Conservation (phyloP, 2,888 invertebrate genomes). For the Melitaea athalia region DNA sequence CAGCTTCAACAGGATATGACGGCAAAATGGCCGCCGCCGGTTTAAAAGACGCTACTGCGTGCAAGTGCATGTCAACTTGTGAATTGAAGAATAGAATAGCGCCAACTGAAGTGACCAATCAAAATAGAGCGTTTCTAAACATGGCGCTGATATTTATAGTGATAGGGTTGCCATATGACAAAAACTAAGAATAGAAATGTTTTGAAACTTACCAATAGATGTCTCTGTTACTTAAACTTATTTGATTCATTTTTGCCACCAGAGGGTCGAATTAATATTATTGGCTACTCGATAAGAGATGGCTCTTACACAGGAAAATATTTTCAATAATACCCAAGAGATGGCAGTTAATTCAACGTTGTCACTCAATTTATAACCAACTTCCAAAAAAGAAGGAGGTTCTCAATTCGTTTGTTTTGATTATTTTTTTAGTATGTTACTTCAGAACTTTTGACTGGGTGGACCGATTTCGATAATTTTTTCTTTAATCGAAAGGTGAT, state of each 20-base stretch:
- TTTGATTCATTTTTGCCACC: background rate
- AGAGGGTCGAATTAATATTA: background rate
- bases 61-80: constrained; percentile 41
- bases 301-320: no score
- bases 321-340: no score
- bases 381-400: no score
- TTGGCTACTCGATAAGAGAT: background rate
- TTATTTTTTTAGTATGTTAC: no score
- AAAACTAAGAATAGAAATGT: background rate
- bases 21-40: constrained; percentile 69
- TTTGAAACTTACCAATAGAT: constrained; percentile 42
- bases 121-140: constrained; percentile 60
- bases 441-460: no score
- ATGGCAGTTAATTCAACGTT: no score
- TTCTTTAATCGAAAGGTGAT: no score
- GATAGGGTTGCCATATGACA: constrained; percentile 57
- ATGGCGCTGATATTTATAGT: constrained; percentile 66
- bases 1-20: constrained; percentile 41
- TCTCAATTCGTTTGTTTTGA: no score
- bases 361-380: no score
- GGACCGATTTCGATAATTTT: no score
- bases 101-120: constrained; percentile 61
- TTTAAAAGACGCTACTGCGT: constrained; percentile 47
- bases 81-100: constrained; percentile 37
- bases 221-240: constrained; percentile 17